Base-by-base conservation (phyloP, 1,140 invertebrate genomes). In the Euura lappo region DNA sequence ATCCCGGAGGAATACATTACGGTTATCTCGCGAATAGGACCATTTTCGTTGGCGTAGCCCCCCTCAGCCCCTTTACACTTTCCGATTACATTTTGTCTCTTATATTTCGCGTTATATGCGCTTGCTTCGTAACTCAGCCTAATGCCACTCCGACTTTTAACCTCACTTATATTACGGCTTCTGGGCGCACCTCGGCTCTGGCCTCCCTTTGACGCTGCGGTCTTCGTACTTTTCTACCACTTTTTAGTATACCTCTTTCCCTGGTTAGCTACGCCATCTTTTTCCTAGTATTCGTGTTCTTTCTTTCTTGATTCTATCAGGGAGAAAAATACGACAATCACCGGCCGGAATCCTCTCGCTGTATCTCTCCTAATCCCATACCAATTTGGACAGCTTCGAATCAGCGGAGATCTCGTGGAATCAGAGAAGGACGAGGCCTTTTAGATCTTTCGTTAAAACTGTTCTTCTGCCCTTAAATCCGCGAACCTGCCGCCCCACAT, bases 61-160 rank as follows among this genome's bases (percentile, higher is more conserved):
- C 47, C 47, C 11, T 1, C 11, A 6, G 6, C 43, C 51, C 69
- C 71, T 76, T 76, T 78, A 75, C 75, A 43, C 71, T 65, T 28
- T 44, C 68, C 78, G 79, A 74, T 79, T 77, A 78, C 70, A 65
- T 77, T 70, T 76, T 72, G 28, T 43, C 73, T 79, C 77, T 79
- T 80, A 77, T 78, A 76, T 76, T 74, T 78, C 46, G 6, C 44
- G 60, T 28, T 28, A 1, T 28, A 28, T 28, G 28, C 28, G 28
- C 28, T 28, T 28, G 28, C 28, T 43, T 10, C 66, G 10, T 28
- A 28, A 28, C 28, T 28, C 28, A 28, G 28, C 28, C 28, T 28
- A 28, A 28, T 28, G 28, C 28, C 28, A 28, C 28, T 28, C 28
- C 28, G 28, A 1, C 28, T 28, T 28, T 28, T 28, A 28, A 28